Percentiles rank a stretch among this genome's conserved stretches.
Evolutionary conservation across 2,113 vertebrate genomes (phyloP).

Genomic region (Echinops telfairi): DNA sequence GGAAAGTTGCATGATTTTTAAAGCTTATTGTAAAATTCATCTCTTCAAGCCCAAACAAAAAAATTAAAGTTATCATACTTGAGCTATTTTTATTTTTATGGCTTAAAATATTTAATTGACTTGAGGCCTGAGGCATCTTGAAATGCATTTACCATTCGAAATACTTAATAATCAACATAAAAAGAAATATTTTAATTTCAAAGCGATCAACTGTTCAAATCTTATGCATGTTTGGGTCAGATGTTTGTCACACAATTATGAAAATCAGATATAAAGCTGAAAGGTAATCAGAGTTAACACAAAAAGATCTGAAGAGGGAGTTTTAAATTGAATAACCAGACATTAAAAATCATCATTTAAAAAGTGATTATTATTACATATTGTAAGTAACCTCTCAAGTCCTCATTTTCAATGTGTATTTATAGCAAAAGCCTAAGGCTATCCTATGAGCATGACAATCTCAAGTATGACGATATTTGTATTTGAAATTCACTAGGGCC

Average conservation of each 20-base stretch:
- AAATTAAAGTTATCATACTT: constrained; percentile 26
- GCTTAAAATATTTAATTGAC: constrained; percentile 57
- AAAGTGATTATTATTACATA: not conserved
- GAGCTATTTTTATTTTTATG: constrained; percentile 53
- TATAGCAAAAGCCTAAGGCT: constrained; percentile 10
- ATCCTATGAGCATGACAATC: not conserved
- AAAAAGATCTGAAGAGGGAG: constrained; percentile 15
- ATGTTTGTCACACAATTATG: constrained; percentile 29
- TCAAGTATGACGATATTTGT: not conserved
- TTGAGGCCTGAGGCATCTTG: not conserved
- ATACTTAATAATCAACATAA: constrained; percentile 34
- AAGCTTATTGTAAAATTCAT: constrained; percentile 22
- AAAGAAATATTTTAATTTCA: constrained; percentile 56
- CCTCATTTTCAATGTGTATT: not conserved
- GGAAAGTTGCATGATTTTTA: not conserved
- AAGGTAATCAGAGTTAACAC: constrained; percentile 1
- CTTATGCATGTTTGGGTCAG: not conserved
- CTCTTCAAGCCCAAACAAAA: constrained; percentile 11
- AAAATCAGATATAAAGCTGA: constrained; percentile 43
- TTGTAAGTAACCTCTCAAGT: constrained; percentile 42
- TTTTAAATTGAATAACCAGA: not conserved
- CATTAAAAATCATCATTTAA: constrained; percentile 46
- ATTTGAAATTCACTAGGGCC: not conserved
- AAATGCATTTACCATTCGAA: not conserved
- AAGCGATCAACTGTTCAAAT: constrained; percentile 3